Conservation (phyloP, 30 jellyfish, hydroid and myxozoan genomes). For the Turritopsis dohrnii region DNA sequence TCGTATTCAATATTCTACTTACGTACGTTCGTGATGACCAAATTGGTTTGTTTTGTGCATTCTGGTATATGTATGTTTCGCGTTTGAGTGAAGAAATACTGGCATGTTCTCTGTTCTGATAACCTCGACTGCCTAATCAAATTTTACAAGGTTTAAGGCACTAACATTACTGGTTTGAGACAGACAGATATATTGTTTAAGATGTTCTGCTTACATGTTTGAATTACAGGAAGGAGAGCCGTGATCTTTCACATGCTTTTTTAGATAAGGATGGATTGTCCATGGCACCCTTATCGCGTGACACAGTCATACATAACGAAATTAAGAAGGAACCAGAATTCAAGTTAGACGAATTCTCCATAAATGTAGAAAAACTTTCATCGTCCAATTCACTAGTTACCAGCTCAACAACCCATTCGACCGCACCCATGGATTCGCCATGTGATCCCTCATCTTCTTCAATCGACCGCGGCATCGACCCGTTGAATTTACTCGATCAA, state of each 20-base stretch:
- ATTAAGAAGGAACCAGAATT: conserved; percentile 13
- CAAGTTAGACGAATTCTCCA: conserved; percentile 21
- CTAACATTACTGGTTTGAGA: no score
- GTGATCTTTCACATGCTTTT: no score
- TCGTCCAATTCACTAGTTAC: conserved; percentile 33
- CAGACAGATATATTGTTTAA: no score
- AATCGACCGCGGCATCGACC: conserved; percentile 93
- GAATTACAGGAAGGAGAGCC: no score
- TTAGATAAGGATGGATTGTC: conserved; percentile 33
- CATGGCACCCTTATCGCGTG: background rate
- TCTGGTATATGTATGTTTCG: no score
- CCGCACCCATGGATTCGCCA: conserved; percentile 82
- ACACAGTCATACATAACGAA: conserved; percentile 25
- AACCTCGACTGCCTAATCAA: no score
- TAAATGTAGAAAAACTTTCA: conserved; percentile 1
- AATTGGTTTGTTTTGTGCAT: no score
- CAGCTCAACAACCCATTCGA: conserved; percentile 31
- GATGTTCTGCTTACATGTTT: no score
- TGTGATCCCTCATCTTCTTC: conserved; percentile 96
- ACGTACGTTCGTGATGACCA: no score
- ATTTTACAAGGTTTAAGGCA: no score
- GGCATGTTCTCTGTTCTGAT: no score
- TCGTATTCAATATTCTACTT: background rate
- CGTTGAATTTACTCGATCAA: conserved; percentile 84
- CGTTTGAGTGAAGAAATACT: no score